Base-by-base conservation (phyloP, 2,888 invertebrate genomes). In the Silvanus unidentatus region DNA sequence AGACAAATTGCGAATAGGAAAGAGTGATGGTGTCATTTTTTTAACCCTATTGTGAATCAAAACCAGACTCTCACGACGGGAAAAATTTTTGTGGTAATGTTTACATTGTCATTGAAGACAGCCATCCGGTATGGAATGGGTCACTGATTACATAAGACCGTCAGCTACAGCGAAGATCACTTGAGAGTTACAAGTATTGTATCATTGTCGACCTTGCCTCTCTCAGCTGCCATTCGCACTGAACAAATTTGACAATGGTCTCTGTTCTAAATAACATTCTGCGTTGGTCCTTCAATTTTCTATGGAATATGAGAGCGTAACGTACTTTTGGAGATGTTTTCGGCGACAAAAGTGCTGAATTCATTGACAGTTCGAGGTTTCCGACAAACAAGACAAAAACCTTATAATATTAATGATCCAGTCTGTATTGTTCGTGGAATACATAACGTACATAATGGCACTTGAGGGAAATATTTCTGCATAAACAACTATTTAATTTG, bases 141-240 rank as follows among this genome's bases (percentile, higher is more conserved):
- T 48, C 48, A 44, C 44, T 49, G 55, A 48, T 55, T 50, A 49
- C 51, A 51, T 40, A 53, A 48, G 50, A 48, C 50, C 50, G 50
- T 44, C 53, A 49, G 49, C 45, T 44, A 47, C 43, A 44, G 49
- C 36, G 46, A 42, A 48, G 49, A 55, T 46, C 55, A 52, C 53
- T 55, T 42, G 48, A 55, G 42, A 53, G 44, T 53, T 49, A 51
- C 55, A 49, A 47, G 55, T 47, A 46, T 40, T 45, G 45, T 44
- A 41, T 47, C 52, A 40, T 39, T 37, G 41, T 43, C 46, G 40
- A 47, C 40, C 45, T 51, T 38, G 44, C 38, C 43, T 30, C 47
- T 47, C 46, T 45, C 51, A 55, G 49, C 55, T 54, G 54, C 45
- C 44, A 38, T 16, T 22, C 36, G 48, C 41, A 32, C 39, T 29